Evolutionary conservation across 2,797 vertebrate genomes (phyloP).

Genomic region (Spheniscus humboldti): DNA sequence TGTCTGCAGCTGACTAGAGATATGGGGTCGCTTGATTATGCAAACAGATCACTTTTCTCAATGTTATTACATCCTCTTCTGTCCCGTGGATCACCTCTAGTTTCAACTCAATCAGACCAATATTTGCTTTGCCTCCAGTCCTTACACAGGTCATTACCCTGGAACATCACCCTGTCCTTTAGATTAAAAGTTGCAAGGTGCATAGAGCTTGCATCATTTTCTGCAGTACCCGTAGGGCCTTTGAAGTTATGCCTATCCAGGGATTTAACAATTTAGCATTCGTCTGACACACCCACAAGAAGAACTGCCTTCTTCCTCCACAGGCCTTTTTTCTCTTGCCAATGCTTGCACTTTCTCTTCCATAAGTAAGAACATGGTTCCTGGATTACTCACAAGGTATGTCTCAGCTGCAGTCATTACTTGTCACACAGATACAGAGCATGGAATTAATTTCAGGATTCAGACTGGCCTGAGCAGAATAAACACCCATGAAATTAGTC

Average conservation of each 20-base stretch:
- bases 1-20: neutral
- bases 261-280: neutral
- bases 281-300: neutral
- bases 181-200: neutral
- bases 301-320: neutral
- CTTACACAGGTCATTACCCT: neutral
- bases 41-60: neutral
- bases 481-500: neutral
- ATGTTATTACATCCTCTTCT: neutral
- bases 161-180: neutral
- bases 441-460: neutral
- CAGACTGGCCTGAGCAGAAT: neutral
- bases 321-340: neutral
- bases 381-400: neutral
- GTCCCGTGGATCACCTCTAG: neutral
- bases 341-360: neutral
- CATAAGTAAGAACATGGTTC: neutral
- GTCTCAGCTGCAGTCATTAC: neutral
- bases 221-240: neutral
- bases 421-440: neutral
- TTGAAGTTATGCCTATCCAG: neutral
- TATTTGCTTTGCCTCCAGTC: neutral
- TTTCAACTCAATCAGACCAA: neutral
- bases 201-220: neutral
- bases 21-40: neutral